Conservation (phyloP, 2,113 vertebrate species). For the Rattus rattus region DNA sequence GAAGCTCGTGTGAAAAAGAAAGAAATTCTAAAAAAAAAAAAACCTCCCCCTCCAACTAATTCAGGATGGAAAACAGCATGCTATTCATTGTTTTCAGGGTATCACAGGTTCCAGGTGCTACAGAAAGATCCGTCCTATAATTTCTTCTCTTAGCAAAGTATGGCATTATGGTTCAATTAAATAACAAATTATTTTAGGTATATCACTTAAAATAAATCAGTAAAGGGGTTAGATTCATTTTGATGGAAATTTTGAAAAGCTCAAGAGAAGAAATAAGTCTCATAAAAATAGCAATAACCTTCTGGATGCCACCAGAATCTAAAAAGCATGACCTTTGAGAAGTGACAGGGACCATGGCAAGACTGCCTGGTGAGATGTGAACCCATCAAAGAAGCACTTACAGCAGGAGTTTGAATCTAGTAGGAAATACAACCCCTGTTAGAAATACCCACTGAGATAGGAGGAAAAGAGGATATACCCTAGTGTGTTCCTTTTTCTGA, state of each 20-base stretch:
- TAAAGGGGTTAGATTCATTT: neutral
- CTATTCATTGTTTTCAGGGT: neutral
- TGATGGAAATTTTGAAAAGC: neutral
- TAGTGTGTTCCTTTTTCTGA: neutral
- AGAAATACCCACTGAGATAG: neutral
- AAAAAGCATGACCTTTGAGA: neutral
- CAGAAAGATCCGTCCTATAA: neutral
- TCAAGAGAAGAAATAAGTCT: neutral
- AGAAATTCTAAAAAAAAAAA: neutral
- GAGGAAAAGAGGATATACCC: neutral
- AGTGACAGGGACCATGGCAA: neutral
- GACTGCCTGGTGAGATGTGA: neutral
- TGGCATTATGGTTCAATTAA: neutral
- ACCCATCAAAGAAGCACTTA: neutral
- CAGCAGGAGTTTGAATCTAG: neutral
- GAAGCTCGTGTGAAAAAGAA: neutral
- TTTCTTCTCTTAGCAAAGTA: neutral
- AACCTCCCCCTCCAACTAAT: neutral
- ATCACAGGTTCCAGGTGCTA: neutral
- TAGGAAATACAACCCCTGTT: neutral
- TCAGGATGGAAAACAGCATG: neutral
- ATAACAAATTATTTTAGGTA: neutral
- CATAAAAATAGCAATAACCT: neutral
- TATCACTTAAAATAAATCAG: constrained; percentile 36
- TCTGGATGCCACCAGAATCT: neutral